Evolutionary conservation across 2,888 invertebrate genomes (phyloP).

Genomic region (Linnaemya vulpina): DNA sequence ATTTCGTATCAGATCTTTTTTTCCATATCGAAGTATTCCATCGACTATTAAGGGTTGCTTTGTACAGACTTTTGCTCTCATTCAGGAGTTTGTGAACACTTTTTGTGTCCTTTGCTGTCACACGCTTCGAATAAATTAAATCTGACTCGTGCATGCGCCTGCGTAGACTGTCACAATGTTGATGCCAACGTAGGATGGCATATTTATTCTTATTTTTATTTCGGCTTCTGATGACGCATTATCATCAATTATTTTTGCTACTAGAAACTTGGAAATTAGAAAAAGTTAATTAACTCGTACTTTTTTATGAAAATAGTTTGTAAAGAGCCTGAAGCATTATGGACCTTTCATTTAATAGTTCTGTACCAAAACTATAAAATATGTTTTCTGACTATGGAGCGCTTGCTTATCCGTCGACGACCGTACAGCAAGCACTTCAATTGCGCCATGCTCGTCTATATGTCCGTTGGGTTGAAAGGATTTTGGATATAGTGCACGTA

Average conservation of each 20-base stretch:
- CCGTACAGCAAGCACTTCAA: too few species aligned
- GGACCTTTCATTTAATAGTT: too few species aligned
- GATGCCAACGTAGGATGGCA: slow-evolving; percentile 51
- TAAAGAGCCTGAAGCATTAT: background rate
- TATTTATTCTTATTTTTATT: slow-evolving; percentile 42
- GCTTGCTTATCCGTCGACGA: too few species aligned
- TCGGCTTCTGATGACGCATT: background rate
- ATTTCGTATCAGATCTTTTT: slow-evolving; percentile 13
- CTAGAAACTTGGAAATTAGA: slow-evolving; percentile 26
- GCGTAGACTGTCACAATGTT: slow-evolving; percentile 69
- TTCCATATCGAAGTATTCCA: slow-evolving; percentile 9
- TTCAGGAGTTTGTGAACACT: background rate
- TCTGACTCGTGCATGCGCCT: slow-evolving; percentile 53
- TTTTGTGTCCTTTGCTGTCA: slow-evolving; percentile 27
- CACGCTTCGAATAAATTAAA: slow-evolving; percentile 23
- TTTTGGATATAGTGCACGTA: too few species aligned
- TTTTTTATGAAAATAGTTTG: slow-evolving; percentile 20
- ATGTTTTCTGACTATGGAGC: too few species aligned
- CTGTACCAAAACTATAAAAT: too few species aligned
- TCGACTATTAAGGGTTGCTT: slow-evolving; percentile 46
- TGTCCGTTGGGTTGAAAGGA: too few species aligned
- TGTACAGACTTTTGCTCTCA: background rate
- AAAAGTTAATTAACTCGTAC: slow-evolving; percentile 36
- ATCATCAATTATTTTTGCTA: background rate
- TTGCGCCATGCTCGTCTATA: too few species aligned